Evolutionary conservation across 2,888 invertebrate species (phyloP), one percentile per base, ranked within the genome.

Genomic region (Kuschelorhynchus macadamiae): DNA sequence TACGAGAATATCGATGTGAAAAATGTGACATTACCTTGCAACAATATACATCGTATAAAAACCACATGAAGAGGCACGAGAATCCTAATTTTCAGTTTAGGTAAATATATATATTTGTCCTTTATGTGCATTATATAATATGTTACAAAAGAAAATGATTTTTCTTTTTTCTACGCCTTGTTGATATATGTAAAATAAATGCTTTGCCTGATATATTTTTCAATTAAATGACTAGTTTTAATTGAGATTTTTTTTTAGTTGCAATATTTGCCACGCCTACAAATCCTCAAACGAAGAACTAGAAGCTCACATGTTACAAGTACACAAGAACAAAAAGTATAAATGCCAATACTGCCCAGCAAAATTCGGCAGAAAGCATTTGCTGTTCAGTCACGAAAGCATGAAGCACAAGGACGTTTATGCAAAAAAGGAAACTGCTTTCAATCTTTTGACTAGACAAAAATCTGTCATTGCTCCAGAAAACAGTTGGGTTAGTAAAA

Each of bases 161-260:
- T n/a, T n/a, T n/a, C n/a, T n/a, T n/a, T n/a, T n/a, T n/a, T n/a
- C n/a, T n/a, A n/a, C n/a, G n/a, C n/a, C n/a, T n/a, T n/a, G n/a
- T n/a, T n/a, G n/a, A n/a, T n/a, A n/a, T n/a, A n/a, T n/a, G n/a
- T n/a, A n/a, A n/a, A n/a, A n/a, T n/a, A n/a, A n/a, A n/a, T n/a
- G n/a, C n/a, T n/a, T n/a, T n/a, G n/a, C n/a, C n/a, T n/a, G n/a
- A n/a, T n/a, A n/a, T n/a, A n/a, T n/a, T n/a, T n/a, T n/a, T n/a
- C n/a, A n/a, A n/a, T n/a, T n/a, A n/a, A n/a, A n/a, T n/a, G n/a
- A n/a, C n/a, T n/a, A n/a, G n/a, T n/a, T n/a, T n/a, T n/a, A n/a
- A n/a, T n/a, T n/a, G n/a, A n/a, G n/a, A n/a, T n/a, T n/a, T n/a
- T 49, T 33, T 57, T 57, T 33, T 18, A 57, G 56, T 17, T 57